Evolutionary conservation across 2,797 vertebrate genomes (phyloP).

Genomic region (Hafferia zeledoni): DNA sequence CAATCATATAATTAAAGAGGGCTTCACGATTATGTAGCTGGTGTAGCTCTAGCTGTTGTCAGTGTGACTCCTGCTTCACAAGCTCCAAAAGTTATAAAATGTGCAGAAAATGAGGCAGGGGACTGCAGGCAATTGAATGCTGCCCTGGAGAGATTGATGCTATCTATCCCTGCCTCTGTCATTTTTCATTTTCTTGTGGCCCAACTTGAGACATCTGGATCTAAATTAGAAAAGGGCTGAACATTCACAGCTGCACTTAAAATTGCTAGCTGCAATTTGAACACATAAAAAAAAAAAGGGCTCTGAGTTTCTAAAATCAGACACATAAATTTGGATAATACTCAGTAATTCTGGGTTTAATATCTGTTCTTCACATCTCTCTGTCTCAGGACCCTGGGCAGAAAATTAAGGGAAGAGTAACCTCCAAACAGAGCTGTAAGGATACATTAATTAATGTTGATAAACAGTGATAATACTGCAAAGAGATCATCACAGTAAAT

Average conservation of each 20-base stretch:
- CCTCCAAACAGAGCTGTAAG: neutral
- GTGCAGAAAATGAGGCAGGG: neutral
- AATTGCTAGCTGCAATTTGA: neutral
- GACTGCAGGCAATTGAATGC: neutral
- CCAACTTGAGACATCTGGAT: neutral
- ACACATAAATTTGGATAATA: neutral
- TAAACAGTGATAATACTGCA: neutral
- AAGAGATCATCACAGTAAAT: neutral
- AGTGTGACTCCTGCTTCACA: neutral
- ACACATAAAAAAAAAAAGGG: neutral
- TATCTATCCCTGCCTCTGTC: conserved; percentile 7
- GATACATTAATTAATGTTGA: neutral
- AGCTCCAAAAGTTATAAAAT: neutral
- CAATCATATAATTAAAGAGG: neutral
- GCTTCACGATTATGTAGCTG: neutral
- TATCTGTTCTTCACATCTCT: neutral
- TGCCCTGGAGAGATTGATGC: conserved; percentile 26
- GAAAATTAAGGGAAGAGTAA: neutral
- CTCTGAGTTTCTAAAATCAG: neutral
- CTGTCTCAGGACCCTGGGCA: neutral
- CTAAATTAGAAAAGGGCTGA: conserved; percentile 36
- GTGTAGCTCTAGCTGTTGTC: neutral
- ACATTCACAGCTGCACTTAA: conserved; percentile 33
- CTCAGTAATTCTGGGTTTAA: neutral
- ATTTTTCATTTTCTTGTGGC: conserved; percentile 28